These are phyloP conservation scores for Tholera decimalis DNA, from an alignment of 2,888 invertebrate genomes.

Conservation along the genomic window DNA sequence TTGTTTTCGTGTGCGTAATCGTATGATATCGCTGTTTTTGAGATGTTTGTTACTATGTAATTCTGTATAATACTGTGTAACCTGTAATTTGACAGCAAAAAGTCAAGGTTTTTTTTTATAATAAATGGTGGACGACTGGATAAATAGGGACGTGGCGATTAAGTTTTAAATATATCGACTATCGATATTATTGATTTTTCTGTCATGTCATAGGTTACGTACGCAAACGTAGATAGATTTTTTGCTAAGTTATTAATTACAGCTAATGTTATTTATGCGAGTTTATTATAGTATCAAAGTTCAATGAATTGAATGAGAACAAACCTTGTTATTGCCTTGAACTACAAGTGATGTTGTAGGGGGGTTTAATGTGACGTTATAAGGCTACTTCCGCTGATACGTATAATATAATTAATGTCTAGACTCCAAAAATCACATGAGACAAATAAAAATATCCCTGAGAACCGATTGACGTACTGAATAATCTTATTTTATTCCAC, in stretches of 20 bases:
- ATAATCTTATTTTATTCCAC: not conserved
- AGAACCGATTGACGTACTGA: slow-evolving; percentile 1
- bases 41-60: slow-evolving; percentile 32
- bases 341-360: slow-evolving; percentile 23
- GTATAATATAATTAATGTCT: not conserved
- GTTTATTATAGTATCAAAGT: slow-evolving; percentile 23
- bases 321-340: slow-evolving; percentile 41
- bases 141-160: slow-evolving; percentile 18
- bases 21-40: slow-evolving; percentile 32
- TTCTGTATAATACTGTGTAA: slow-evolving; percentile 36
- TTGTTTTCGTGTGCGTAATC: slow-evolving; percentile 54
- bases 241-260: slow-evolving; percentile 10
- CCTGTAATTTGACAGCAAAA: slow-evolving; percentile 61
- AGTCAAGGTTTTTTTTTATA: slow-evolving; percentile 50
- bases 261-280: slow-evolving; percentile 15
- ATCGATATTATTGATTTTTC: slow-evolving; percentile 21
- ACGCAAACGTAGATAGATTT: not conserved
- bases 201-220: slow-evolving; percentile 24
- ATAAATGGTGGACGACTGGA: slow-evolving; percentile 39
- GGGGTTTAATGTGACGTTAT: too few species aligned
- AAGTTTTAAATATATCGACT: slow-evolving; percentile 22
- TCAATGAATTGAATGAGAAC: slow-evolving; percentile 12
- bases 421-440: not conserved
- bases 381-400: not conserved
- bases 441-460: not conserved